Evolutionary conservation across 2,888 invertebrate genomes (phyloP).

Genomic region (Phyllotreta striolata): DNA sequence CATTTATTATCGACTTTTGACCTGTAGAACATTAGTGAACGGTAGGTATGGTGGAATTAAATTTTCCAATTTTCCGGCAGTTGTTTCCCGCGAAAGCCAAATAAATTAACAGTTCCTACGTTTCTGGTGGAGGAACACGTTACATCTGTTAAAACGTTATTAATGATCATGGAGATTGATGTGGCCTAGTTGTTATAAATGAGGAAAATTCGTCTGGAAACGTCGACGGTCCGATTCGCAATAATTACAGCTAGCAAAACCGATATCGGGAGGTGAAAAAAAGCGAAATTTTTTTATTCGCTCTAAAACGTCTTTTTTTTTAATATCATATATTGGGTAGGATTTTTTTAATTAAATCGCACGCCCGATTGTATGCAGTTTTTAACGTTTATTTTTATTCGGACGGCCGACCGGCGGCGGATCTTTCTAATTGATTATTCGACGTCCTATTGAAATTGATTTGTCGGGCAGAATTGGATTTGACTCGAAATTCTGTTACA

Average conservation of each 20-base stretch:
- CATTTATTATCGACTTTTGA: background rate
- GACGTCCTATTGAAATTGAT: too few species aligned
- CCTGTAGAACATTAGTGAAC: too few species aligned
- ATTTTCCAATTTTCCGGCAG: slow-evolving; percentile 16
- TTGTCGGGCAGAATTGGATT: too few species aligned
- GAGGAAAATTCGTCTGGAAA: slow-evolving; percentile 31
- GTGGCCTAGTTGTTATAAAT: slow-evolving; percentile 26
- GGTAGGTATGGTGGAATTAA: background rate
- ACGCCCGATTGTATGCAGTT: too few species aligned
- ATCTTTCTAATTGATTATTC: too few species aligned
- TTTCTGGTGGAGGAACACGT: slow-evolving; percentile 9
- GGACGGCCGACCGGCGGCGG: too few species aligned
- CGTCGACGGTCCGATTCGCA: slow-evolving; percentile 27
- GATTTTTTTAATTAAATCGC: too few species aligned
- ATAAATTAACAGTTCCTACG: slow-evolving; percentile 18
- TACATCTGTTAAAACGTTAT: slow-evolving; percentile 35
- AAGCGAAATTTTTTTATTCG: slow-evolving; percentile 1
- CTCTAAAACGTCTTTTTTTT: too few species aligned
- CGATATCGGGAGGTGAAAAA: slow-evolving; percentile 15
- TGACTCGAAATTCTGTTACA: too few species aligned
- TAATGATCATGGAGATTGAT: slow-evolving; percentile 38
- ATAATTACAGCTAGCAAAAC: slow-evolving; percentile 23
- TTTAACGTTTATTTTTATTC: too few species aligned
- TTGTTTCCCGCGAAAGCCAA: slow-evolving; percentile 5
- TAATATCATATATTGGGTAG: too few species aligned